phyloP scores from a whole-genome alignment of 2,888 invertebrate genomes.

The Auanema freiburgensis region DNA sequence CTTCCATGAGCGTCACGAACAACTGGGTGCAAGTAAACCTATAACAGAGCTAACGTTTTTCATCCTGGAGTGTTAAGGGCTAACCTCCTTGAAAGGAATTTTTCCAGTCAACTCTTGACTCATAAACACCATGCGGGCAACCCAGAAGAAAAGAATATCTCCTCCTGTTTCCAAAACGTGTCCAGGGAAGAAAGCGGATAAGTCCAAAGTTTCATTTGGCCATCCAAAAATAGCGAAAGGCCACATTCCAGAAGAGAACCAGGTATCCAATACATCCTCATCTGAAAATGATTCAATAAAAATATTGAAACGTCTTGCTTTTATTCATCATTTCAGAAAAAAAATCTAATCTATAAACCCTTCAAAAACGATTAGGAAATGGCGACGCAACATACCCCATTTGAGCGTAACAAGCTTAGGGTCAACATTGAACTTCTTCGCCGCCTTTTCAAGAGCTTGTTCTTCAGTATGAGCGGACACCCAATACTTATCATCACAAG shows the following conservation, averaged over 20 bases:
- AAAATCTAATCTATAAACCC: no score
- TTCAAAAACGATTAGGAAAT: not conserved
- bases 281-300: conserved; percentile 68
- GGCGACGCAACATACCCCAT: conserved; percentile 63
- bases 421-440: conserved; percentile 73
- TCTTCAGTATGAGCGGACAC: conserved; percentile 72
- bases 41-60: no score
- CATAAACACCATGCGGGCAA: conserved; percentile 98
- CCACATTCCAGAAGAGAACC: conserved; percentile 96
- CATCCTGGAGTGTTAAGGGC: no score
- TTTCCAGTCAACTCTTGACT: conserved; percentile 85
- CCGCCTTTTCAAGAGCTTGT: conserved; percentile 81
- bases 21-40: conserved; percentile 93
- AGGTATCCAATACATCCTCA: conserved; percentile 95
- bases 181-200: conserved; percentile 82
- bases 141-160: conserved; percentile 98
- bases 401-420: conserved; percentile 65
- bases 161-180: conserved; percentile 83
- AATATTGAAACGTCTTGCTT: not conserved
- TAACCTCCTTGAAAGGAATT: conserved; percentile 83
- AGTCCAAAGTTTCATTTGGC: conserved; percentile 74
- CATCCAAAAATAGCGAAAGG: conserved; percentile 96
- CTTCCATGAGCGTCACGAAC: conserved; percentile 95
- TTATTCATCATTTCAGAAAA: not conserved
- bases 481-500: conserved; percentile 68